Evolutionary conservation across 2,797 vertebrate genomes (phyloP).

Genomic region (Paedocypris micromegethes): DNA sequence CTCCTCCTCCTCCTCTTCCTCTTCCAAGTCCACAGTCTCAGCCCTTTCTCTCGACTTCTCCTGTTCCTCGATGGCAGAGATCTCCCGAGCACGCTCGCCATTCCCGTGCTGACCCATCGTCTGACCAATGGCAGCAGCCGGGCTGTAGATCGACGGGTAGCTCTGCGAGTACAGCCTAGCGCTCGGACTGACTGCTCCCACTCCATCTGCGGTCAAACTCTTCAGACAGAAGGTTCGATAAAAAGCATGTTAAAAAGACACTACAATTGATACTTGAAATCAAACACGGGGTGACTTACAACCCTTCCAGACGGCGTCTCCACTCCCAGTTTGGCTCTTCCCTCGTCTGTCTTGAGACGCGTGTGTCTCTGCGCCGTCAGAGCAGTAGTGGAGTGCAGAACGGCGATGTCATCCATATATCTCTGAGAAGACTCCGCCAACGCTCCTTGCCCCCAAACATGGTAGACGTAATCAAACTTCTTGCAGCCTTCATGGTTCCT

Average conservation of each 20-base stretch:
- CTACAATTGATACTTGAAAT: neutral
- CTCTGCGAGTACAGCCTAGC: constrained; percentile 72
- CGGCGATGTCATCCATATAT: constrained; percentile 85
- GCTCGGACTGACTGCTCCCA: constrained; percentile 59
- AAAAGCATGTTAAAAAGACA: neutral
- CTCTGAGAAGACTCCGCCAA: constrained; percentile 77
- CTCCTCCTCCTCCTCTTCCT: constrained; percentile 61
- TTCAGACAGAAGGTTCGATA: constrained; percentile 35
- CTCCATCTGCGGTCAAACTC: constrained; percentile 57
- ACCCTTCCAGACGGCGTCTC: constrained; percentile 59
- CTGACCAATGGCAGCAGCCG: constrained; percentile 46
- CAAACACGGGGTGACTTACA: constrained; percentile 54
- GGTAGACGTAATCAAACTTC: constrained; percentile 72
- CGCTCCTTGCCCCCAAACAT: constrained; percentile 77
- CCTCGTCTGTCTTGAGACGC: constrained; percentile 51
- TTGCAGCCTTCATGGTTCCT: constrained; percentile 57
- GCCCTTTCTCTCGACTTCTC: constrained; percentile 54
- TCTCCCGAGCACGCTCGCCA: constrained; percentile 58
- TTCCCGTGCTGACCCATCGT: constrained; percentile 52
- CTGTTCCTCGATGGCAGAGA: constrained; percentile 44
- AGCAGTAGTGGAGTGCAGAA: constrained; percentile 78
- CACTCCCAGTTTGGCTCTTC: constrained; percentile 52
- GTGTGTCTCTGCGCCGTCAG: constrained; percentile 69
- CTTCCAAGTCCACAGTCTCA: constrained; percentile 61
- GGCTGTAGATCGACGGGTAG: constrained; percentile 78